A percentile compares a stretch with the other conserved stretches of the same genome.
Evolutionary conservation across 1,140 invertebrate genomes (phyloP).

Genomic region (Drusus annulatus): DNA sequence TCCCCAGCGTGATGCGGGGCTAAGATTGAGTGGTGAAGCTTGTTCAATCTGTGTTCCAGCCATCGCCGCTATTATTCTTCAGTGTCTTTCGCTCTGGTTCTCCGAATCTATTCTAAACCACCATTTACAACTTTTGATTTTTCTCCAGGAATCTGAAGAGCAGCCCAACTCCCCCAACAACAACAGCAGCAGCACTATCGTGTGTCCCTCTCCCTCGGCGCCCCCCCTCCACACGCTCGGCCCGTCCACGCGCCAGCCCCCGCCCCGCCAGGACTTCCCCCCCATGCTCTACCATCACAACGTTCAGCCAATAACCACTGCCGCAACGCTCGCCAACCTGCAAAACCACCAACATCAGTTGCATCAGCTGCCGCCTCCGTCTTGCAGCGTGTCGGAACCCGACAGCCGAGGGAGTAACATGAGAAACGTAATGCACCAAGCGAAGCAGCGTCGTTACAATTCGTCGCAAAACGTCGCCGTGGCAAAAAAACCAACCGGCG

Average conservation of each 20-base stretch:
- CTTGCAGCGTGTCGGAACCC: conserved; percentile 52
- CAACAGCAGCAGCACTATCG: conserved; percentile 23
- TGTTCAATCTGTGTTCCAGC: no score
- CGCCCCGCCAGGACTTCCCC: background rate
- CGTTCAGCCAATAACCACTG: background rate
- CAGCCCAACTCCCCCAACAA: conserved; percentile 50
- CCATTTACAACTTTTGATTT: background rate
- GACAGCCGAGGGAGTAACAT: conserved; percentile 37
- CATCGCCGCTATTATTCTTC: no score
- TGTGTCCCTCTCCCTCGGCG: background rate
- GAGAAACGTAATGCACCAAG: conserved; percentile 33
- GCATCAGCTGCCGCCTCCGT: conserved; percentile 25
- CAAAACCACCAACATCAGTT: background rate
- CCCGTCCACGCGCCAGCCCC: background rate
- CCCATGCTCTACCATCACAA: conserved; percentile 32
- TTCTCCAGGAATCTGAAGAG: conserved; percentile 51
- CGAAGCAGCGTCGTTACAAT: conserved; percentile 50
- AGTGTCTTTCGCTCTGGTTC: no score
- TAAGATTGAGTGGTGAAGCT: no score
- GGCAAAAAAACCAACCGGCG: conserved; percentile 24
- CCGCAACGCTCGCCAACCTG: no score
- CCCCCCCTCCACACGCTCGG: background rate
- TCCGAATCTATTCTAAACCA: no score
- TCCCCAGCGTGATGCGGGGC: no score
- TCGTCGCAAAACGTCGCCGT: conserved; percentile 50